A percentile compares a stretch with the other conserved stretches of the same genome.
Conservation (phyloP, 2,797 vertebrate species). For the Pelodytes ibericus region DNA sequence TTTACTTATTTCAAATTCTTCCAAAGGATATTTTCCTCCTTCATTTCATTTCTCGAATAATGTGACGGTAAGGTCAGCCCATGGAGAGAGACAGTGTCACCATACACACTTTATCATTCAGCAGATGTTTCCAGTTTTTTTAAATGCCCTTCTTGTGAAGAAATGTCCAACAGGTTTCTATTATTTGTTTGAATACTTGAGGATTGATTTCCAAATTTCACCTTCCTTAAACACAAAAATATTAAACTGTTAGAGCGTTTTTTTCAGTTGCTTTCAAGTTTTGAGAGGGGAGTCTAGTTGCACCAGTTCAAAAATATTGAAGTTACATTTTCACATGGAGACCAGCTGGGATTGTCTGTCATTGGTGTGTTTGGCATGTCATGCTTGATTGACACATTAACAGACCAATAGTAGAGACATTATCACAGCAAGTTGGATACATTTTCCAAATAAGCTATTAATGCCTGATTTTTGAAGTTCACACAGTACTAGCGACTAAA, state of each 20-base stretch:
- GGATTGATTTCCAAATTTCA: not conserved
- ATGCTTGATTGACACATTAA: too few relatives aligned
- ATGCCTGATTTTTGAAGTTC: too few relatives aligned
- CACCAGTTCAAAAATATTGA: too few relatives aligned
- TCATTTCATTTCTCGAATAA: constrained; percentile 10
- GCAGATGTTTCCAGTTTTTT: constrained; percentile 3
- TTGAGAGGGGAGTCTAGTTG: too few relatives aligned
- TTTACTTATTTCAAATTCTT: not conserved
- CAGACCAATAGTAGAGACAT: too few relatives aligned
- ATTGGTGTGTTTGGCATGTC: too few relatives aligned
- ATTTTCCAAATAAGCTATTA: too few relatives aligned
- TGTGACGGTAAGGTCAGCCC: constrained; percentile 7
- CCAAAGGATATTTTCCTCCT: not conserved
- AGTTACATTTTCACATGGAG: too few relatives aligned
- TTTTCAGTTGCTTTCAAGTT: not conserved
- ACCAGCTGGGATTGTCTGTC: too few relatives aligned
- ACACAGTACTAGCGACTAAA: too few relatives aligned
- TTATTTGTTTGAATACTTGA: not conserved
- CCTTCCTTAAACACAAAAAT: not conserved
- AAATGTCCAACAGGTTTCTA: not conserved
- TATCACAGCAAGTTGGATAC: too few relatives aligned
- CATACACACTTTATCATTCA: constrained; percentile 10
- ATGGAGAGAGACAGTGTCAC: not conserved
- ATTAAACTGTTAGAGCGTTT: not conserved
- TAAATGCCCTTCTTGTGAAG: not conserved